Evolutionary conservation across 2,888 invertebrate genomes (phyloP), one percentile per base, ranked within the genome.

Genomic region (Campoplex capitator): DNA sequence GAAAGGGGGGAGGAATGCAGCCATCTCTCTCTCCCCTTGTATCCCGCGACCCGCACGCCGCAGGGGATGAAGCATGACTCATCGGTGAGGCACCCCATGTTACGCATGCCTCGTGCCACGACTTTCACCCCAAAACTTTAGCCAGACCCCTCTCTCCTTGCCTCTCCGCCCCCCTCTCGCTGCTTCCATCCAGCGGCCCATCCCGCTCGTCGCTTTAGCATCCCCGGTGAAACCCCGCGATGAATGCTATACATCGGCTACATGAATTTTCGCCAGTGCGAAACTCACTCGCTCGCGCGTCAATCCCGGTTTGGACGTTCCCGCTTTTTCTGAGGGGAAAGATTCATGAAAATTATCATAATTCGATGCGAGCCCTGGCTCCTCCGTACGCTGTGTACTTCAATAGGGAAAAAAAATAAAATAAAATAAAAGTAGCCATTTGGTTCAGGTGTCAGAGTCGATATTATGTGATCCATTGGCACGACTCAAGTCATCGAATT

Each of bases 21-120:
- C 74, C 78, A 81, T 70, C 84, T 73, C 80, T 82, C 81, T 84
- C 65, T 81, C 83, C 77, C 78, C 79, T 75, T 68, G 11, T 82
- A 23, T 78, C 76, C 87, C 80, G 88, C 88, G 88, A 9, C 56
- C 45, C 86, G 83, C 88, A 85, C 88, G 71, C 73, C 84, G 88
- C 89, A 89, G 91, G 93, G 93, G 93, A 92, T 92, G 92, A 92
- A 93, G 92, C 84, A 92, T 93, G 93, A 93, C 91, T 93, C 93
- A 93, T 90, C 91, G 89, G 82, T 68, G 56, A 74, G 78, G 85
- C 89, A 88, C 85, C 87, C 88, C 75, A 82, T 48, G 83, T 85
- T 83, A 87, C 84, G 87, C 85, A 88, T 88, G 92, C 90, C 91
- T 92, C 92, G 89, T 91, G 89, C 89, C 91, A 88, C 85, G 88